Conservation (phyloP, 2,888 invertebrate species). For the Volucella zonaria region DNA sequence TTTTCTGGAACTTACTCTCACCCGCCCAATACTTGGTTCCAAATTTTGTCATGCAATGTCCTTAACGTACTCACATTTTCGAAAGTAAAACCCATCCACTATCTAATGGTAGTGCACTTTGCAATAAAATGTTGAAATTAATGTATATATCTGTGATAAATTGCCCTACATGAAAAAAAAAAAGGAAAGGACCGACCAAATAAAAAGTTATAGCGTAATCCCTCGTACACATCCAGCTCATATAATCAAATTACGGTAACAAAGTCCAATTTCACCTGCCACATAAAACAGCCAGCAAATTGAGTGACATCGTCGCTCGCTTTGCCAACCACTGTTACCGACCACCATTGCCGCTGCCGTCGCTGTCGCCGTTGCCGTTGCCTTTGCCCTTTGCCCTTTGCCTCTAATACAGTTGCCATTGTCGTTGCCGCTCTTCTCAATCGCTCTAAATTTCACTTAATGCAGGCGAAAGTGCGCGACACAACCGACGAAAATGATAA, state of each 20-base stretch:
- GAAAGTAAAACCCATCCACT: background rate
- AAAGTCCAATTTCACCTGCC: slow-evolving; percentile 69
- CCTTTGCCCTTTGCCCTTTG: too few species aligned
- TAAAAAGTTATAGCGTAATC: slow-evolving; percentile 45
- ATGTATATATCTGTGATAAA: slow-evolving; percentile 35
- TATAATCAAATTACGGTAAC: slow-evolving; percentile 69
- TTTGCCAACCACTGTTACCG: slow-evolving; percentile 30
- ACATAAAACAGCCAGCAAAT: slow-evolving; percentile 67
- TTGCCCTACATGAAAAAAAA: slow-evolving; percentile 7
- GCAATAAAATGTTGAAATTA: slow-evolving; percentile 43
- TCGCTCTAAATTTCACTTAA: slow-evolving; percentile 69
- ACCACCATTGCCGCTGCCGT: slow-evolving; percentile 11
- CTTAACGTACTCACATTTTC: too few species aligned
- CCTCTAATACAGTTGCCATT: background rate
- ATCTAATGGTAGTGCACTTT: slow-evolving; percentile 29
- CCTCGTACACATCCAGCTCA: slow-evolving; percentile 31
- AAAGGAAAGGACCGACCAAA: slow-evolving; percentile 6
- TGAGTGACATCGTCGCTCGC: slow-evolving; percentile 64
- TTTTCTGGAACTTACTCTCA: too few species aligned
- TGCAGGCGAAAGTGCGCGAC: slow-evolving; percentile 51
- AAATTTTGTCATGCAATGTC: too few species aligned
- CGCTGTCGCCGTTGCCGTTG: too few species aligned
- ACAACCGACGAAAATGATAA: slow-evolving; percentile 66
- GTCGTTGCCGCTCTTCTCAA: slow-evolving; percentile 11
- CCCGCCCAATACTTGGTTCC: too few species aligned